These are phyloP conservation scores for Rhynchonycteris naso DNA, from an alignment of 2,797 vertebrate genomes.

Conservation along the genomic window DNA sequence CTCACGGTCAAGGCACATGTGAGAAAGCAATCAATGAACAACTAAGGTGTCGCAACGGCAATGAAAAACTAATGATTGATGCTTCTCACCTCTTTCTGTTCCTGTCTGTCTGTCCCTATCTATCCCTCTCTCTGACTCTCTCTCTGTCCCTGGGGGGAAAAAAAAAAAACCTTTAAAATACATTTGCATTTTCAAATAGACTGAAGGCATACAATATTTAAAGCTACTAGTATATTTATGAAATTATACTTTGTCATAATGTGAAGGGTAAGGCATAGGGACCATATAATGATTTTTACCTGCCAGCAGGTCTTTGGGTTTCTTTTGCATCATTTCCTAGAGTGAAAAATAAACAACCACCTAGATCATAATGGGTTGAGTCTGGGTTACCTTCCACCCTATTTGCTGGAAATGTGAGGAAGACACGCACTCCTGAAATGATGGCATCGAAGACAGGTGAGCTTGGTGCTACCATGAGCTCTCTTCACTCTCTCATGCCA, in stretches of 20 bases:
- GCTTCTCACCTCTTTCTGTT: too few species aligned
- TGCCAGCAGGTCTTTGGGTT: background rate
- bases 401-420: background rate
- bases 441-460: background rate
- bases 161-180: too few species aligned
- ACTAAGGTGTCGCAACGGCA: too few species aligned
- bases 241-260: background rate
- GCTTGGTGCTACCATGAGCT: background rate
- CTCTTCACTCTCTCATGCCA: background rate
- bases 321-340: background rate
- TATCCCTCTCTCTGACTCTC: too few species aligned
- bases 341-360: background rate
- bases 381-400: background rate
- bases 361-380: background rate
- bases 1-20: too few species aligned
- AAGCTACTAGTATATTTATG: background rate
- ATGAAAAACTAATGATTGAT: too few species aligned
- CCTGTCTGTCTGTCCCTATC: too few species aligned
- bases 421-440: background rate
- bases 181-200: constrained; percentile 16
- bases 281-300: background rate
- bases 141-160: too few species aligned
- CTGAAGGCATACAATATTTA: background rate
- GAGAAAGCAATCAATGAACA: too few species aligned
- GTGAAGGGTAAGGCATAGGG: background rate